Base-by-base conservation (phyloP, 2,888 invertebrate species). In the Macaria liturata region DNA sequence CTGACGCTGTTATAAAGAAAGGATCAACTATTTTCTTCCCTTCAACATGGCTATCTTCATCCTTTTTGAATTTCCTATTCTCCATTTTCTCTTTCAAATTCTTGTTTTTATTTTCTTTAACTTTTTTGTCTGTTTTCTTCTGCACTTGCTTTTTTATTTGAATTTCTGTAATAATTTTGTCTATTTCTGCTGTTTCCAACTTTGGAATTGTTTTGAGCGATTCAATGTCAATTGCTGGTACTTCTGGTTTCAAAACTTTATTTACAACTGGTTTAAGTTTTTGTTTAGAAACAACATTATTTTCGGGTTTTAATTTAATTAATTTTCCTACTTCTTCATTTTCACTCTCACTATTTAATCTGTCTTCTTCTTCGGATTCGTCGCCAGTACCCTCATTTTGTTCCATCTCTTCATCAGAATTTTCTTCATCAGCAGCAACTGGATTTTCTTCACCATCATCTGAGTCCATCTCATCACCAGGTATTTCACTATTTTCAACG, bases 1-100 rank as follows among this genome's bases (percentile, higher is more conserved):
- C 92, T 1, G 84, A 80, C 20, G 86, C 74, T 9, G 90, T 92
- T 34, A 86, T 83, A 64, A 92, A 92, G 71, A 92, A 92, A 39
- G 91, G 86, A 76, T 92, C 92, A 4, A 86, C 87, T 42, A 86
- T 76, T 75, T 88, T 90, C 31, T 69, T 77, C 6, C 74, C 77
- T 53, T 64, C 57, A 5, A 61, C 43, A 31, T 70, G 67, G 48
- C 40, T 32, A 32, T 79, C 77, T 52, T 74, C 48, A 45, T 77
- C 79, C 65, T 84, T 88, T 49, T 84, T 86, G 42, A 86, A 83
- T 61, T 84, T 86, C 20, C 83, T 77, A 49, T 78, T 75, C 5
- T 78, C 64, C 42, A 89, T 71, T 61, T 91, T 91, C 9, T 87
- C 84, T 62, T 85, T 87, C 1, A 90, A 76, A 50, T 85, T 86